Evolutionary conservation across 2,113 vertebrate genomes (phyloP).

Genomic region (Podarcis cretensis): DNA sequence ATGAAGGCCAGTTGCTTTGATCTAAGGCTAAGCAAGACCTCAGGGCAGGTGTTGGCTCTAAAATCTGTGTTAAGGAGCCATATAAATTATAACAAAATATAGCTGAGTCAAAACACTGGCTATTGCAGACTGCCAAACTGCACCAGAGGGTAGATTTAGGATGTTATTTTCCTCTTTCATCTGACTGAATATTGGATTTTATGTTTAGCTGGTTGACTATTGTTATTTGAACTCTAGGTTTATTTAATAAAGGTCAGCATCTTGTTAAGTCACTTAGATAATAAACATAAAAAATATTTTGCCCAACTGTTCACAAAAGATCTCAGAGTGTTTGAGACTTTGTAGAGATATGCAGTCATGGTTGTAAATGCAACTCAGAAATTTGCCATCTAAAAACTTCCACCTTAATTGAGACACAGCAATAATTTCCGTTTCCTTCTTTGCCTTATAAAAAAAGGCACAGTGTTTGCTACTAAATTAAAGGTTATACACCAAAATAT

Average conservation of each 20-base stretch:
- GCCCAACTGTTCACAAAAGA: background rate
- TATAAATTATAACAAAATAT: background rate
- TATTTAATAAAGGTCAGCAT: background rate
- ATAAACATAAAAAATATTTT: background rate
- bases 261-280: background rate
- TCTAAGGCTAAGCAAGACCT: background rate
- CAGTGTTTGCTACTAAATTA: background rate
- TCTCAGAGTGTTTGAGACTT: background rate
- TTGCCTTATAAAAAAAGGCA: background rate
- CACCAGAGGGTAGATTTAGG: background rate
- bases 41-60: background rate
- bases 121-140: background rate
- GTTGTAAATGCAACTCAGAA: background rate
- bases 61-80: background rate
- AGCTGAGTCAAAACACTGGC: background rate
- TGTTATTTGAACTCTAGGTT: background rate
- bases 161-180: background rate
- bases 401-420: background rate
- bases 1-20: background rate
- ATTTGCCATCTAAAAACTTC: background rate
- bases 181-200: background rate
- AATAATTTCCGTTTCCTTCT: background rate
- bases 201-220: background rate
- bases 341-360: background rate
- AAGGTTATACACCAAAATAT: background rate